These are phyloP conservation scores for Epizoanthus stellaris DNA, from an alignment of 92 coral and sea anemone genomes.

Conservation along the genomic window DNA sequence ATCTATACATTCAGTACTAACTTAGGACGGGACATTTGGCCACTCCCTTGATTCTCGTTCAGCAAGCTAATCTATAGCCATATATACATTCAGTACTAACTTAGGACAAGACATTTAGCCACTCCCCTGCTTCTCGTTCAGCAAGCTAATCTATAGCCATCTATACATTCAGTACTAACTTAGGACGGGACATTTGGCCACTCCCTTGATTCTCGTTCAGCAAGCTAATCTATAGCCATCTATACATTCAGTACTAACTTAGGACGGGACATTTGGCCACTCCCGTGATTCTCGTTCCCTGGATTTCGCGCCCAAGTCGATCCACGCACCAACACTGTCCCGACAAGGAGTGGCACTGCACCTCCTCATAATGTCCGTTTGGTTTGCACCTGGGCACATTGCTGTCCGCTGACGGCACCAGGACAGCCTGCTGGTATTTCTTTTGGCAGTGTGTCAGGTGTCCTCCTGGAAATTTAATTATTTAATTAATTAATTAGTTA, in stretches of 20 bases:
- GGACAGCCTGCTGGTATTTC: conserved; percentile 63
- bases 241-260: conserved; percentile 8
- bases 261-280: conserved; percentile 50
- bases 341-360: conserved; percentile 54
- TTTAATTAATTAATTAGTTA: neutral
- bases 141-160: too few species aligned
- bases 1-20: neutral
- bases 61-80: too few species aligned
- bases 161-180: conserved; percentile 5
- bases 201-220: too few species aligned
- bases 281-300: conserved; percentile 63
- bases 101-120: too few species aligned
- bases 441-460: conserved; percentile 72
- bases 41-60: too few species aligned
- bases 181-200: neutral
- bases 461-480: conserved; percentile 49
- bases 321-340: conserved; percentile 81
- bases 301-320: conserved; percentile 65
- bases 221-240: too few species aligned
- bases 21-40: neutral
- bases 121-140: too few species aligned
- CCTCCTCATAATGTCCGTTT: conserved; percentile 62
- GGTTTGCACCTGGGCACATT: conserved; percentile 64
- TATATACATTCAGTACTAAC: too few species aligned
- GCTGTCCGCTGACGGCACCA: conserved; percentile 29